Evolutionary conservation across 2,113 vertebrate species (phyloP).

Genomic region (Nymphicus hollandicus): DNA sequence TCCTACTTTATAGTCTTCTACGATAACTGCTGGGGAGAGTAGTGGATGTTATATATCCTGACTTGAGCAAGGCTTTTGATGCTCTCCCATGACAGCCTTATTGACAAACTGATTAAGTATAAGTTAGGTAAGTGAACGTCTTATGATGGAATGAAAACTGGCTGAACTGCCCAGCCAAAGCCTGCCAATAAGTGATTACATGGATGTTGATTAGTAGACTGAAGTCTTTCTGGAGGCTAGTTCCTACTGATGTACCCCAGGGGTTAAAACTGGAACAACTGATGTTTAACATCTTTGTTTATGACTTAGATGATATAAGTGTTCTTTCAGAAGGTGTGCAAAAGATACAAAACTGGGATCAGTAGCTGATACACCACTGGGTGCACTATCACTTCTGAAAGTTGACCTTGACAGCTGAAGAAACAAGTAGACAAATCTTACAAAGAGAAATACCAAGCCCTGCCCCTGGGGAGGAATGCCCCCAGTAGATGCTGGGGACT

Average conservation of each 20-base stretch:
- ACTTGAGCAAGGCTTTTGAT: neutral
- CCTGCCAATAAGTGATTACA: neutral
- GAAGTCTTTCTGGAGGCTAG: neutral
- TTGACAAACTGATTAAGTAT: neutral
- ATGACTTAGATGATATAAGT: neutral
- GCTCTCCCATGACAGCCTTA: neutral
- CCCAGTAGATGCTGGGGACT: neutral
- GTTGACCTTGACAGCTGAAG: neutral
- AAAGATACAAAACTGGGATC: neutral
- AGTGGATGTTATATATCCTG: neutral
- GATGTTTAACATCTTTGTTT: neutral
- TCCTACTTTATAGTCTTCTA: neutral
- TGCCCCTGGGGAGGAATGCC: neutral
- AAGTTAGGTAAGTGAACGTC: neutral
- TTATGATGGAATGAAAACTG: neutral
- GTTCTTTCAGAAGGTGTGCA: neutral
- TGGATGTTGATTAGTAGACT: neutral
- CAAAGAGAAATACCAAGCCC: neutral
- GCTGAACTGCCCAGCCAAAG: neutral
- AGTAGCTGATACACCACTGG: neutral
- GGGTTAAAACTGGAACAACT: neutral
- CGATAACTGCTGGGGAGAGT: neutral
- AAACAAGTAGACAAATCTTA: neutral
- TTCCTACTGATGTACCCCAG: neutral
- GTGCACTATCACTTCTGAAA: neutral